A percentile compares a stretch with the other conserved stretches of the same genome.
Evolutionary conservation across 2,113 vertebrate genomes (phyloP).

Genomic region (Orycteropus afer): DNA sequence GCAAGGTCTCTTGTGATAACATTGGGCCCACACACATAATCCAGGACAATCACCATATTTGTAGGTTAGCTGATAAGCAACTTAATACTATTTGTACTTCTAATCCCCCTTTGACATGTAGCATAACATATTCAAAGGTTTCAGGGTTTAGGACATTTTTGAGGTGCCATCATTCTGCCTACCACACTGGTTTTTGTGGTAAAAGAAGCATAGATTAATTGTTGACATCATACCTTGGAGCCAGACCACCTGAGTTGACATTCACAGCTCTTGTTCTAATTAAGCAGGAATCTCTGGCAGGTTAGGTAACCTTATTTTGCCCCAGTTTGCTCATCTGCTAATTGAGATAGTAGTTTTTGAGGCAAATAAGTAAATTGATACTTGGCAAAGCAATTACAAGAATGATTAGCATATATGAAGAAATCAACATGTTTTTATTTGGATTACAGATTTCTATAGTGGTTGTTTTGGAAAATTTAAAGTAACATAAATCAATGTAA

Average conservation of each 20-base stretch:
- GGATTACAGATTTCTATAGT: not conserved
- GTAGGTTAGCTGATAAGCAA: not conserved
- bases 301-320: not conserved
- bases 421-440: not conserved
- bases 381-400: not conserved
- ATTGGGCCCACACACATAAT: not conserved
- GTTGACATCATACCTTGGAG: not conserved
- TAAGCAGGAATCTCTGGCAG: not conserved
- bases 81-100: not conserved
- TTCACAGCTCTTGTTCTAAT: not conserved
- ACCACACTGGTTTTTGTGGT: not conserved
- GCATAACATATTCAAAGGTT: not conserved
- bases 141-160: not conserved
- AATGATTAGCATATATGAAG: not conserved
- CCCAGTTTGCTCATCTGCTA: not conserved
- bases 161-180: not conserved
- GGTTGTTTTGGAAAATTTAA: not conserved
- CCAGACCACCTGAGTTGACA: not conserved
- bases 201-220: not conserved
- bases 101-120: not conserved
- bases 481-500: not conserved
- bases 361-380: not conserved
- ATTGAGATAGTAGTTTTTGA: not conserved
- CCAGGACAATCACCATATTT: not conserved
- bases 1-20: not conserved